Conservation (phyloP, 1,140 invertebrate genomes). For the Diabrotica virgifera region DNA sequence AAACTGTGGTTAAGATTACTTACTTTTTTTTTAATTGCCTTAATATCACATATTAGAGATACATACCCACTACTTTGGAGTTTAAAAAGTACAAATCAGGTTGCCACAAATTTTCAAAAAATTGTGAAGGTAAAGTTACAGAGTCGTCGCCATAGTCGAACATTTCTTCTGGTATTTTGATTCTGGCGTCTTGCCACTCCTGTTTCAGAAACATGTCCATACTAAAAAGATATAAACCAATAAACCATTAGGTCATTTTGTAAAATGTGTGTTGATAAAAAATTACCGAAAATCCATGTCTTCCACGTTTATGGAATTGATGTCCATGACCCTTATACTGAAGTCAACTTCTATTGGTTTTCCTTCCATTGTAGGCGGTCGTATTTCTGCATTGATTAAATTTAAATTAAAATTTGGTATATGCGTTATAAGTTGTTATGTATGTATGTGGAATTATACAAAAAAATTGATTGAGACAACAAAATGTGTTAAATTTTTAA, state of each 20-base stretch:
- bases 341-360: conserved; percentile 67
- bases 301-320: conserved; percentile 82
- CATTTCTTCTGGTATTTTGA: conserved; percentile 69
- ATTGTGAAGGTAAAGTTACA: conserved; percentile 72
- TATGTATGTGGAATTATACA: too few species aligned
- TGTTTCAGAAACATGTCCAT: conserved; percentile 83
- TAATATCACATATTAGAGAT: background rate
- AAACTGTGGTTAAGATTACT: too few species aligned
- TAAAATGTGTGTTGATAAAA: too few species aligned
- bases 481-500: too few species aligned
- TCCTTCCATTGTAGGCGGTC: conserved; percentile 58
- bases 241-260: background rate
- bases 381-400: conserved; percentile 57
- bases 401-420: too few species aligned
- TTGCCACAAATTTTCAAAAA: conserved; percentile 81
- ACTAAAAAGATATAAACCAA: conserved; percentile 48
- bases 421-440: too few species aligned
- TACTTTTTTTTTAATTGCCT: too few species aligned
- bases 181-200: conserved; percentile 72
- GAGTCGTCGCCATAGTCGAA: conserved; percentile 76
- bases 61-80: conserved; percentile 74
- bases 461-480: too few species aligned
- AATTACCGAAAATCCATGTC: conserved; percentile 47
- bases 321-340: conserved; percentile 76
- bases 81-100: conserved; percentile 84